These are phyloP conservation scores for Drosophila subsilvestris DNA, from an alignment of 2,888 invertebrate species.

Conservation along the genomic window DNA sequence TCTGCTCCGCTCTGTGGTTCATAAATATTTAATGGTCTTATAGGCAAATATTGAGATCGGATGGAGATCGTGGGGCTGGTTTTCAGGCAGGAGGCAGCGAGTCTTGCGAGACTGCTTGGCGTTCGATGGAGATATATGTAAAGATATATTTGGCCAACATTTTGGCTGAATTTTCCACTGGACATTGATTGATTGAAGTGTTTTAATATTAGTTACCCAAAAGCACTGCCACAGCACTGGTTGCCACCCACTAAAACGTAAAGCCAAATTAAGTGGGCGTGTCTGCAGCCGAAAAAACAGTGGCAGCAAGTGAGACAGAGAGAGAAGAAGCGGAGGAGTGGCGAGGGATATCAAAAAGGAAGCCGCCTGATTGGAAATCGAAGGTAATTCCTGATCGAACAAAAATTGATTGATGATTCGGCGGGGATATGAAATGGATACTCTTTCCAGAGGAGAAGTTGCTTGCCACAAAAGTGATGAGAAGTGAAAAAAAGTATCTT, in stretches of 20 bases:
- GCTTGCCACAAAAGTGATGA: too few species aligned
- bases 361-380: conserved; percentile 44
- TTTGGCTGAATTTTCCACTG: background rate
- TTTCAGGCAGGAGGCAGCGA: background rate
- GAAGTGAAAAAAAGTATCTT: too few species aligned
- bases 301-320: conserved; percentile 47
- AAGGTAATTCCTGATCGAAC: conserved; percentile 34
- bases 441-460: too few species aligned
- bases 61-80: background rate
- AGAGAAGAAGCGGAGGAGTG: background rate
- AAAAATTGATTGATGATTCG: conserved; percentile 73
- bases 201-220: conserved; percentile 73
- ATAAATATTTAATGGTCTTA: conserved; percentile 43
- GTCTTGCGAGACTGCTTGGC: conserved; percentile 45
- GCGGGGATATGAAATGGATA: background rate
- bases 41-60: conserved; percentile 35
- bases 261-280: conserved; percentile 73
- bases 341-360: conserved; percentile 1
- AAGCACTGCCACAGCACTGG: conserved; percentile 50
- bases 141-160: conserved; percentile 1
- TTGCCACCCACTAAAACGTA: conserved; percentile 68
- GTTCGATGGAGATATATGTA: conserved; percentile 33
- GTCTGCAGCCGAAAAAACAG: conserved; percentile 54
- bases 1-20: conserved; percentile 26
- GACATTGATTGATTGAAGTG: conserved; percentile 78